Evolutionary conservation across 2,797 vertebrate genomes (phyloP).

Genomic region (Takifugu rubripes): DNA sequence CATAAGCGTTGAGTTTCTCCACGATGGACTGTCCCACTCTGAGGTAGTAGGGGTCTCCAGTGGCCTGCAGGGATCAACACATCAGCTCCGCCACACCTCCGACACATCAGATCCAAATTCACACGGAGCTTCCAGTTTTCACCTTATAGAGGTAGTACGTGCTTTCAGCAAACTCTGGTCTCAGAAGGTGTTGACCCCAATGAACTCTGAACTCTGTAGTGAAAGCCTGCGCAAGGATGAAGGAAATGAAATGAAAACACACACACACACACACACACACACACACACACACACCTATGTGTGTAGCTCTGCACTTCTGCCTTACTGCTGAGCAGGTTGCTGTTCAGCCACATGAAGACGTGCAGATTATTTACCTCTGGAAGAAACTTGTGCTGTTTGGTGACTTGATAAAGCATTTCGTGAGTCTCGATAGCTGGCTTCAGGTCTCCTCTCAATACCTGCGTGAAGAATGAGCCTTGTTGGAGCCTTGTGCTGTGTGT

Average conservation of each 20-base stretch:
- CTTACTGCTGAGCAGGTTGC: too few relatives aligned
- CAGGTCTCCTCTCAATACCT: constrained; percentile 83
- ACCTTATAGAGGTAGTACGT: constrained; percentile 87
- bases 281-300: too few relatives aligned
- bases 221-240: constrained; percentile 70
- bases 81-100: not conserved
- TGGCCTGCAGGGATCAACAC: constrained; percentile 66
- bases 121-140: not conserved
- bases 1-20: constrained; percentile 80
- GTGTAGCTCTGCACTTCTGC: too few relatives aligned
- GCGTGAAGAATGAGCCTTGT: not conserved
- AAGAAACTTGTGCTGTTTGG: constrained; percentile 84
- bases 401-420: constrained; percentile 86
- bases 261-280: too few relatives aligned
- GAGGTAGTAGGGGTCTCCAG: constrained; percentile 83
- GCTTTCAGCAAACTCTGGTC: constrained; percentile 85
- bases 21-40: constrained; percentile 83
- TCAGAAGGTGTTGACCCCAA: constrained; percentile 82
- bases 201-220: constrained; percentile 84
- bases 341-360: not conserved
- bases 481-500: not conserved
- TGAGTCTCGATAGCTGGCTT: constrained; percentile 85
- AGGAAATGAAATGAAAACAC: not conserved
- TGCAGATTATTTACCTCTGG: constrained; percentile 71
- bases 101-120: not conserved